Conservation (phyloP, 2,113 vertebrate genomes). For the Sebastes schlegelii region DNA sequence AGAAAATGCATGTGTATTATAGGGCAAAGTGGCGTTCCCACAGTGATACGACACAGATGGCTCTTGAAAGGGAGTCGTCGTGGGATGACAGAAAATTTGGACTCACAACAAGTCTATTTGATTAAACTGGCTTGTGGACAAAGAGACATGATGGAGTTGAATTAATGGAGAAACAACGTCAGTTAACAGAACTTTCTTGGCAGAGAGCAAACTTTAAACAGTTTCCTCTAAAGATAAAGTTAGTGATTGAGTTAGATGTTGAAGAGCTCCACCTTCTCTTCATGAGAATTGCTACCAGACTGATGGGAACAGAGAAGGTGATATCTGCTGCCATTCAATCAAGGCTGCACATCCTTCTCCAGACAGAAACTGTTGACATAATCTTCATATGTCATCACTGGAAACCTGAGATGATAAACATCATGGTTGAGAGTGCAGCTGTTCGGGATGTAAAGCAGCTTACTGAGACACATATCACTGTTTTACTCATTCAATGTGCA, state of each 20-base stretch:
- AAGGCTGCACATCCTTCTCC: constrained; percentile 6
- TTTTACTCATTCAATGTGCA: constrained; percentile 8
- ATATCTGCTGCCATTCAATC: constrained; percentile 26
- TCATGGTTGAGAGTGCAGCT: constrained; percentile 48
- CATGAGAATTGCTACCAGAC: constrained; percentile 13
- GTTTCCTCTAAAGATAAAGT: constrained; percentile 3
- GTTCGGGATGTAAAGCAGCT: constrained; percentile 20
- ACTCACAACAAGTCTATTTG: constrained; percentile 11
- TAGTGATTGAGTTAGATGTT: not conserved
- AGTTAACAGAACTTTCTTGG: not conserved
- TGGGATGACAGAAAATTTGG: constrained; percentile 14
- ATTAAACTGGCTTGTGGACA: constrained; percentile 31
- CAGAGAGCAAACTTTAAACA: not conserved
- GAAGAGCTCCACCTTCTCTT: constrained; percentile 30
- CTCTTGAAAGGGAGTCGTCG: not conserved
- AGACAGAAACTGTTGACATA: constrained; percentile 38
- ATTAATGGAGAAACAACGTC: constrained; percentile 1
- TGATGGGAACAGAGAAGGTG: not conserved
- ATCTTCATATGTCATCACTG: constrained; percentile 24
- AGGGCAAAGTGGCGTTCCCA: not conserved
- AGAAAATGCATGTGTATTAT: not conserved
- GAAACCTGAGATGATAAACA: constrained; percentile 52
- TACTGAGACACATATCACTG: constrained; percentile 22
- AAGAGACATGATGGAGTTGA: constrained; percentile 4
- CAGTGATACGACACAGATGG: constrained; percentile 10